Evolutionary conservation across 2,113 vertebrate species (phyloP), one percentile per base, ranked within the genome.

Genomic region (Chaetura pelagica): DNA sequence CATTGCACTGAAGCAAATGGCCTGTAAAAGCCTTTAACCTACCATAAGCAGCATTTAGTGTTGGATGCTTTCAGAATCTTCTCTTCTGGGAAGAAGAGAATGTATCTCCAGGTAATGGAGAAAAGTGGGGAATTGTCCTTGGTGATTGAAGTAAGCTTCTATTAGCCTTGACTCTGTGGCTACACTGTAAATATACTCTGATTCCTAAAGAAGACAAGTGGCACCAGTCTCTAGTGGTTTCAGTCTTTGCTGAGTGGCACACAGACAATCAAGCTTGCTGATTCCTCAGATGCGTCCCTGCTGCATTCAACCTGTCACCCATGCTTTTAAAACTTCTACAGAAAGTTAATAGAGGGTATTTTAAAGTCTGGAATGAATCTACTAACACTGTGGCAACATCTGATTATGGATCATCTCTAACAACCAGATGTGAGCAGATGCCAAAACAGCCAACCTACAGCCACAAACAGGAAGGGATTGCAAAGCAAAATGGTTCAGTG

Each of bases 21-120:
- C 93, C 90, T 89, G 79, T 95, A 96, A 97, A 95, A 95, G 94
- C 94, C 94, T 95, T 93, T 92, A 96, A 92, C 90, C 95, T 77
- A 94, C 79, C 80, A 48, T 74, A 92, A 95, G 92, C 78, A 63
- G 68, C 92, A 96, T 97, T 97, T 97, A 96, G 75, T 57, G 92
- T 64, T 92, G 93, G 76, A 97, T 75, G 93, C 95, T 96, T 95
- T 95, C 92, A 92, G 75, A 86, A 88, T 64, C 82, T 83, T 71
- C 85, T 92, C 87, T 96, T 97, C 96, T 96, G 94, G 96, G 94
- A 96, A 96, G 88, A 62, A 64, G 44, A 64, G 84, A 90, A 91
- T 90, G 5, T 79, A 91, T 87, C 76, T 95, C 87, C 94, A 96
- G 80, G 94, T 96, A 95, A 95, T 96, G 88, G 57, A 92, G 57